Evolutionary conservation across 2,797 vertebrate species (phyloP), one percentile per base, ranked within the genome.

Genomic region (Muscicapa striata): DNA sequence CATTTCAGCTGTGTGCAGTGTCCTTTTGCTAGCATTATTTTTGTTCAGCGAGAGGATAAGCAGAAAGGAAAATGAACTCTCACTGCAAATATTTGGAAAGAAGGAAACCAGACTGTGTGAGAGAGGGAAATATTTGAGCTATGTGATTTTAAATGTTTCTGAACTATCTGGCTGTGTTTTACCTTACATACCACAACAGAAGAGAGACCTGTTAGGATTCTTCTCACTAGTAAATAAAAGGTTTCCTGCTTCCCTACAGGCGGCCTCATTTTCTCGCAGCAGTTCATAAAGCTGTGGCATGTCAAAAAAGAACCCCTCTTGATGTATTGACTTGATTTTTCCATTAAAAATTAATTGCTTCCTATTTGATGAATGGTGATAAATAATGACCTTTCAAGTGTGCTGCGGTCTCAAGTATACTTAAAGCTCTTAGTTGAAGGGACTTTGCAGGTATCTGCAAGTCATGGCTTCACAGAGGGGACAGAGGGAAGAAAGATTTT

Each of bases 281-380:
- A 94, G 94, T 95, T 95, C 64, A 90, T 91, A 96, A 95, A 95
- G 82, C 70, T 77, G 54, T 76, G 72, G 29, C 74, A 87, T 77
- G 89, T 95, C 21, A 90, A 49, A 87, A 89, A 66, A 62, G 21
- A 54, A 14, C 5, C 4, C 17, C 75, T 62, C 69, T 80, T 83
- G 67, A 81, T 81, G 38, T 81, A 96, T 69, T 94, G 96, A 89
- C 83, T 95, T 94, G 87, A 94, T 96, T 94, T 84, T 90, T 80
- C 59, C 82, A 87, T 97, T 94, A 95, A 95, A 97, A 87, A 96
- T 96, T 92, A 89, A 97, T 95, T 93, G 84, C 73, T 94, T 93
- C 64, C 72, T 72, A 62, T 96, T 90, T 97, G 92, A 96, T 93
- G 84, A 96, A 78, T 62, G 52, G 67, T 93, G 79, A 92, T 89